Evolutionary conservation across 2,888 invertebrate genomes (phyloP), one percentile per base, ranked within the genome.

Genomic region (Molanna angustata): DNA sequence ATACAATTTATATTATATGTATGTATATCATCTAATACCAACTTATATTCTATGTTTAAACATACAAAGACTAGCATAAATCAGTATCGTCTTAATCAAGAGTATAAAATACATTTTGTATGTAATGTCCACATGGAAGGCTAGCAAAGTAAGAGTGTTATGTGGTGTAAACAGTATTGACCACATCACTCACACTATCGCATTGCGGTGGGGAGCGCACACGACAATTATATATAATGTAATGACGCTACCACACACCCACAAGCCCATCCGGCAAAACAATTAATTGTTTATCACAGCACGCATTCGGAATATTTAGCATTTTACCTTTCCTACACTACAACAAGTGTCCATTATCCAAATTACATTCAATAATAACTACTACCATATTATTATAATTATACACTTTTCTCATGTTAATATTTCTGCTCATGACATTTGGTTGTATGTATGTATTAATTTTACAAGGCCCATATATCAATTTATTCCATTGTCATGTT

Each of bases 31-130:
- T 41, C 44, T 21, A 51, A 17, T 45, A 54, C 40, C 35, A 35
- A 40, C 54, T 54, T 54, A 54, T 22, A 16, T 45, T 22, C 49
- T 50, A 55, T 17, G 21, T 55, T 48, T 46, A 52, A 49, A 49
- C 41, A 41, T 52, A 55, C 48, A 51, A 70, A 75, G 76, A 76
- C 76, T 76, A 76, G 76, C 74, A 76, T 74, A 75, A 67, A 67
- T 73, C 71, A 70, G 68, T 70, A 54, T 60, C 65, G 66, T 63
- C 66, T 65, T 67, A 64, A 68, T 65, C 67, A 66, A 64, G 63
- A 64, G 66, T 67, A 67, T 66, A 67, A 65, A 66, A 55, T 58
- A 54, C 52, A 54, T 19, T 42, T 54, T 32, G 43, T 19, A 32
- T 20, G 44, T 46, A 40, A 33, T 51, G 41, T 37, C 35, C 46